phyloP scores from a whole-genome alignment of 2,113 vertebrate species.

The Gallinago undulata region DNA sequence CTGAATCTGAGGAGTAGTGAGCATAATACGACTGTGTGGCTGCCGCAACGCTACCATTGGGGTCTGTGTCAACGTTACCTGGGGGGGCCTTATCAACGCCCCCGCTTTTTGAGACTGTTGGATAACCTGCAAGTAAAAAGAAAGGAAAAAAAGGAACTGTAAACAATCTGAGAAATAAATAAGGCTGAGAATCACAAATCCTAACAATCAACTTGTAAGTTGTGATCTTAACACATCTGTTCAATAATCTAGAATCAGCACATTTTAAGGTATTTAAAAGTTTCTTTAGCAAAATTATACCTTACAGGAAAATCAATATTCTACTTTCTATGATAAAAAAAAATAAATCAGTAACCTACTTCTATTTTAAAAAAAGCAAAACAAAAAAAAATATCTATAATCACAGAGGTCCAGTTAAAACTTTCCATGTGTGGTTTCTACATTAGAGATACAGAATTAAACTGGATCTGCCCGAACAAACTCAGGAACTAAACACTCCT shows the following conservation, averaged over 20 bases:
- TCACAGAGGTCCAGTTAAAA: neutral
- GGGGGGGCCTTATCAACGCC: conserved; percentile 86
- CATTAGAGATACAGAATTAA: neutral
- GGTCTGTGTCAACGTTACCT: conserved; percentile 87
- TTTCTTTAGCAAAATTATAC: neutral
- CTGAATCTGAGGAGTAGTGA: conserved; percentile 85
- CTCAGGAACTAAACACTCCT: neutral
- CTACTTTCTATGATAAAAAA: neutral
- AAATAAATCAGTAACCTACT: neutral
- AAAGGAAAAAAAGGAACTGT: neutral
- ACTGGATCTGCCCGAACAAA: neutral
- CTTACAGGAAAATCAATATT: neutral
- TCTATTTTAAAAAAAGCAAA: neutral
- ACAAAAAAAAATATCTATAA: neutral
- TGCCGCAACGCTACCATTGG: conserved; percentile 90
- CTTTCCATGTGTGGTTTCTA: neutral
- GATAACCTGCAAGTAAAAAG: conserved; percentile 73
- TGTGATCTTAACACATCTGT: neutral
- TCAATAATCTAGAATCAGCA: neutral
- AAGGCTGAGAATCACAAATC: neutral
- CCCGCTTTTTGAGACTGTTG: conserved; percentile 89
- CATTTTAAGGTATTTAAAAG: neutral
- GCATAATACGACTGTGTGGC: conserved; percentile 86
- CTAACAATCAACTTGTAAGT: neutral
- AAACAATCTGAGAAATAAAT: neutral